Evolutionary conservation across 2,113 vertebrate species (phyloP).

Genomic region (Bombycilla garrulus): DNA sequence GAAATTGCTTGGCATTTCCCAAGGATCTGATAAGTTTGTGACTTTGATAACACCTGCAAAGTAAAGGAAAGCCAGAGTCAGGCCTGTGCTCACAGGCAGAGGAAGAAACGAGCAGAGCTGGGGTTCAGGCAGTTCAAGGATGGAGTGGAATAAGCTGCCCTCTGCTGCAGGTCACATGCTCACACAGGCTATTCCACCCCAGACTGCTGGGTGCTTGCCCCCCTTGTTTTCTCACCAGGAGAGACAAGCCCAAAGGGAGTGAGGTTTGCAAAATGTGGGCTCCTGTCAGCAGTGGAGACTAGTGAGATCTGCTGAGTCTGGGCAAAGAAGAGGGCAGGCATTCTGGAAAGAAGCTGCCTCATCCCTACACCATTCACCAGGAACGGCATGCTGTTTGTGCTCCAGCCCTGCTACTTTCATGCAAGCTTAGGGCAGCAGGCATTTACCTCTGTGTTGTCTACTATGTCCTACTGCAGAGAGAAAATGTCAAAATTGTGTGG

Average conservation of each 20-base stretch:
- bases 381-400: neutral
- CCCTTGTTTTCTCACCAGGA: neutral
- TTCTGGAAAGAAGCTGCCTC: neutral
- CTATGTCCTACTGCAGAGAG: neutral
- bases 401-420: neutral
- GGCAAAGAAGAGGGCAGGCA: neutral
- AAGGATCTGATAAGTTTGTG: neutral
- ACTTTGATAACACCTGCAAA: neutral
- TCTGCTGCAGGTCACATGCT: neutral
- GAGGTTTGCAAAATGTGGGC: neutral
- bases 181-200: neutral
- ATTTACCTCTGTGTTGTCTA: neutral
- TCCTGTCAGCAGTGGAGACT: neutral
- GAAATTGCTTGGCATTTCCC: neutral
- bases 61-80: neutral
- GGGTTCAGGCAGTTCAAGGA: neutral
- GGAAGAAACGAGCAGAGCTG: neutral
- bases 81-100: neutral
- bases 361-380: neutral
- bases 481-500: rapidly evolving
- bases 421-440: neutral
- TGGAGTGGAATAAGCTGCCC: neutral
- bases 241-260: neutral
- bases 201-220: neutral
- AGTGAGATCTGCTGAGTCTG: neutral